A percentile compares a stretch with the other conserved stretches of the same genome.
These are phyloP conservation scores for Melanostigma gelatinosum DNA, from an alignment of 2,113 vertebrate species.

Conservation along the genomic window DNA sequence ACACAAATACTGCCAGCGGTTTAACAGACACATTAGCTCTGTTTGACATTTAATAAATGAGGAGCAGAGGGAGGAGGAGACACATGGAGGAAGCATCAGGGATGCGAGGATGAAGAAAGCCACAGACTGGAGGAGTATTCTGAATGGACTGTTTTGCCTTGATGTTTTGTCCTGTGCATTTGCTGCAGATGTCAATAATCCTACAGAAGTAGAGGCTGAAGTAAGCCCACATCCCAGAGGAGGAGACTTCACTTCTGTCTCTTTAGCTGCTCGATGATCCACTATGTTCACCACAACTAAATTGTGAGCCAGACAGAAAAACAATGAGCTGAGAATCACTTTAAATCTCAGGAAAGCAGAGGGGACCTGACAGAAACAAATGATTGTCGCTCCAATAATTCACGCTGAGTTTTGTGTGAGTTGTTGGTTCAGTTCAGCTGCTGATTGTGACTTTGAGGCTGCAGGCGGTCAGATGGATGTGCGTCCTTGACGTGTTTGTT, in stretches of 20 bases:
- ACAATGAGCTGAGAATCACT: not conserved
- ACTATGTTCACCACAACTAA: not conserved
- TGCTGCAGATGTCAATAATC: not conserved
- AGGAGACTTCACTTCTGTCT: not conserved
- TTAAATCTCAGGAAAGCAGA: not conserved
- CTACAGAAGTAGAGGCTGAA: not conserved
- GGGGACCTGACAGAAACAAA: not conserved
- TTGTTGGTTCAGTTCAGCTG: not conserved
- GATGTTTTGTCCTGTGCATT: not conserved
- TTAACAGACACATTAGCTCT: not conserved
- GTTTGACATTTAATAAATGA: not conserved
- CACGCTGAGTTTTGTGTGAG: not conserved
- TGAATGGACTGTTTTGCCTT: not conserved
- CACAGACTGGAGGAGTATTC: not conserved
- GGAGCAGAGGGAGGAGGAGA: not conserved
- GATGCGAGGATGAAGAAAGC: not conserved
- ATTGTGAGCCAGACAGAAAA: too few relatives aligned
- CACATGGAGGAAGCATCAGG: not conserved
- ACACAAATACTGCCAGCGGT: not conserved
- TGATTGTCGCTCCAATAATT: not conserved
- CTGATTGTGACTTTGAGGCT: not conserved
- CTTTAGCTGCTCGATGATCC: not conserved
- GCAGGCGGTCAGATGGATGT: not conserved
- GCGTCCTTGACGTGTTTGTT: conserved; percentile 8
- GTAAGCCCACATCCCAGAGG: not conserved